These are phyloP conservation scores for Periphyllus acericola DNA, from an alignment of 2,888 invertebrate species.

Conservation along the genomic window DNA sequence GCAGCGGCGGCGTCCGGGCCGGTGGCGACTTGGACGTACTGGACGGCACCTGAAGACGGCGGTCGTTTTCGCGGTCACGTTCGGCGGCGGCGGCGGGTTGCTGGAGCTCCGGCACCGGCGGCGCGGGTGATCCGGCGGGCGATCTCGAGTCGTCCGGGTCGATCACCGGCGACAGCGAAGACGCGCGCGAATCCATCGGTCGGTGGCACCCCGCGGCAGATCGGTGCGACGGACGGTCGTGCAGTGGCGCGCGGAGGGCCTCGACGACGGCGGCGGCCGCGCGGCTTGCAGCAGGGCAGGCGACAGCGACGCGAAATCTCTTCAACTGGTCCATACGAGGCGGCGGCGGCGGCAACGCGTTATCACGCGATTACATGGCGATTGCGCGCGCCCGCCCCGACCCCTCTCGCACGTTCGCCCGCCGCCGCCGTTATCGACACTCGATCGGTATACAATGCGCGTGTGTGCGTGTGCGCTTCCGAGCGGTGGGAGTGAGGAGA, in stretches of 20 bases:
- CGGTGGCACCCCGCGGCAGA: background rate
- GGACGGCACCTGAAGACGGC: background rate
- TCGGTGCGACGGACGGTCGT: background rate
- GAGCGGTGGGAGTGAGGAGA: too few relatives aligned
- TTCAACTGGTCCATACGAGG: slow-evolving; percentile 52
- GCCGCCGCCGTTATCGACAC: slow-evolving; percentile 45
- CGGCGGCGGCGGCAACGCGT: slow-evolving; percentile 36
- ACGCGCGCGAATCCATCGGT: slow-evolving; percentile 59
- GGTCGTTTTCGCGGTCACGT: background rate
- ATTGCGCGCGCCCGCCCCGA: slow-evolving; percentile 7
- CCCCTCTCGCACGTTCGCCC: background rate
- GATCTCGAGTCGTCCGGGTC: slow-evolving; percentile 68
- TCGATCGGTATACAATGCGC: slow-evolving; percentile 51
- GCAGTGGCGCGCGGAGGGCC: slow-evolving; percentile 1
- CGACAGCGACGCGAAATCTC: slow-evolving; percentile 31
- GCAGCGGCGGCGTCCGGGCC: background rate
- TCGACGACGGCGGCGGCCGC: background rate
- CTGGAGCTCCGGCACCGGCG: slow-evolving; percentile 22
- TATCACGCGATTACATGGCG: slow-evolving; percentile 57
- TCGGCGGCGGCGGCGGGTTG: background rate
- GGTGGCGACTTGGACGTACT: background rate
- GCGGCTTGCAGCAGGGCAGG: background rate
- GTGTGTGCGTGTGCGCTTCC: background rate
- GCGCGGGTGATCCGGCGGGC: slow-evolving; percentile 65
- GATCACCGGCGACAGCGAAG: slow-evolving; percentile 66